These are phyloP conservation scores for Eristalis intricaria DNA, from an alignment of 2,888 invertebrate genomes.

Conservation along the genomic window DNA sequence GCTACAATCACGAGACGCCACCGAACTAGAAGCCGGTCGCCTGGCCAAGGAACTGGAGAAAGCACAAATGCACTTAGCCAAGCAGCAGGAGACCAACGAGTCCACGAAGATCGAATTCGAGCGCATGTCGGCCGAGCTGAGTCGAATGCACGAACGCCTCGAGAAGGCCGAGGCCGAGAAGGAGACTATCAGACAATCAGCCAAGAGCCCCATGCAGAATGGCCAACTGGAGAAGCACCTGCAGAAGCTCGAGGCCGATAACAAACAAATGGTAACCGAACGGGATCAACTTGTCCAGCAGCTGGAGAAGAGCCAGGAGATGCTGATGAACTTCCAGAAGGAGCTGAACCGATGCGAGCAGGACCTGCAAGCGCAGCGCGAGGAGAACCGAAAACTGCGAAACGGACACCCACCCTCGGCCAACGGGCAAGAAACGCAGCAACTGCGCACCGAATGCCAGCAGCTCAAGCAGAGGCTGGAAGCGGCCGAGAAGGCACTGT, in stretches of 20 bases:
- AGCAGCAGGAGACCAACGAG: constrained; percentile 92
- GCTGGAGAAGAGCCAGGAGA: constrained; percentile 95
- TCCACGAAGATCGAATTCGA: constrained; percentile 92
- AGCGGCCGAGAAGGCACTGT: constrained; percentile 82
- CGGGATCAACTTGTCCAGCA: constrained; percentile 92
- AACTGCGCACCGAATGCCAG: constrained; percentile 85
- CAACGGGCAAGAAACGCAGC: constrained; percentile 88
- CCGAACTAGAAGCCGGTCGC: constrained; percentile 92
- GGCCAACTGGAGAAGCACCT: constrained; percentile 93
- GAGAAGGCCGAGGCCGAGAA: constrained; percentile 90
- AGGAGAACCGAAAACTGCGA: constrained; percentile 83
- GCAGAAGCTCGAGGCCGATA: constrained; percentile 91
- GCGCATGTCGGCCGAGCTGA: constrained; percentile 90
- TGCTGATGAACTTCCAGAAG: constrained; percentile 96
- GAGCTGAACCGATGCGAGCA: constrained; percentile 92
- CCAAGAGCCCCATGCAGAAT: constrained; percentile 86
- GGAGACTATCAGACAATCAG: constrained; percentile 88
- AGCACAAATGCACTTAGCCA: constrained; percentile 90
- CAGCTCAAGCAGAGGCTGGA: constrained; percentile 87
- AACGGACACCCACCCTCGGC: constrained; percentile 84
- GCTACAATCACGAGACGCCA: constrained; percentile 87
- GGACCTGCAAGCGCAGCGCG: constrained; percentile 90
- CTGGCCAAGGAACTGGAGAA: constrained; percentile 93
- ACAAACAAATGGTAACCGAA: constrained; percentile 92
- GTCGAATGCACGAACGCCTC: constrained; percentile 90